Base-by-base conservation (phyloP, 2,797 vertebrate species). In the Gorsachius magnificus region DNA sequence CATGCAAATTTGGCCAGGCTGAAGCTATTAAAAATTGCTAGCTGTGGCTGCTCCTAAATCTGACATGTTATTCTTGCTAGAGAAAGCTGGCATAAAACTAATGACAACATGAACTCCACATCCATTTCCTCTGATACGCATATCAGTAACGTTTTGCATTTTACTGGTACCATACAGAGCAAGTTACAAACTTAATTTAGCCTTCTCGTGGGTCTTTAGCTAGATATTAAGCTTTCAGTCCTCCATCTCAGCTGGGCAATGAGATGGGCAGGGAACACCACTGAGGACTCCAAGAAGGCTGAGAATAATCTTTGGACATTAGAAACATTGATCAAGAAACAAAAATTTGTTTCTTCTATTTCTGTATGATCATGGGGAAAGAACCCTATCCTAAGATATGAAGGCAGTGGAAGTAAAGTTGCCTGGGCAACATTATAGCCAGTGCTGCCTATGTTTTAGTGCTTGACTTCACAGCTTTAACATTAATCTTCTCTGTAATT, bases 11-110 rank as follows among this genome's bases (percentile, higher is more conserved):
- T 69, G 21, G 75, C 43, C 11, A 17, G 56, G 57, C 31, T 95
- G 75, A 95, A 94, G 78, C 64, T 80, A 76, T 95, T 83, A 77
- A 36, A 90, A 94, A 50, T 50, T 87, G 31, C 56, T 69, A 81
- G 38, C 54, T 79, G 63, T n/a, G 20, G 28, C 46, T 92, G 81
- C 89, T 80, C 89, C 78, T 80, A 91, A 90, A 46, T 61, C 22
- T 88, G 80, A 93, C 88, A 83, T 91, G 36, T 50, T 91, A 86
- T 22, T 87, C 48, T 89, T 89, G 63, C 22, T 54, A 66, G 45
- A 80, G n/a, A 90, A 93, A 87, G 38, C 46, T 74, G 18, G 35
- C 45, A 84, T 72, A 88, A 92, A 92, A 87, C 54, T 65, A 78
- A 6, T 24, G 36, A 79, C 60, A 93, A 51, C 25, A 66, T 16